Conservation (phyloP, 1,140 invertebrate species). For the Eubasilissa regina region DNA sequence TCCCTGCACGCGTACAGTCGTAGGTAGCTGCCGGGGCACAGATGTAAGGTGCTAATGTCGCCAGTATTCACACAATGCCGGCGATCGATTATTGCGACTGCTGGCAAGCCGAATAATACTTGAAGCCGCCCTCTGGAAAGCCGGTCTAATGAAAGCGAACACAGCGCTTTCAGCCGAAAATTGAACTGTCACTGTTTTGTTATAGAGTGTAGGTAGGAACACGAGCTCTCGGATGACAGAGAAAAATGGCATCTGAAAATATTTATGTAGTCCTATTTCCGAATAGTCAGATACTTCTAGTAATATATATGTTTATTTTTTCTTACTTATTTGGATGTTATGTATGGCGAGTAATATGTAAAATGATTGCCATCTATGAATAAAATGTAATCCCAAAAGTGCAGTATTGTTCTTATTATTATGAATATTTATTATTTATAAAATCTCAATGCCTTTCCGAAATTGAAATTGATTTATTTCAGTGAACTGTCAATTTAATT, state of each 20-base stretch:
- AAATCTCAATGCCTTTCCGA: too few species aligned
- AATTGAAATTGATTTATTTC: too few species aligned
- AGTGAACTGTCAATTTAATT: too few species aligned
- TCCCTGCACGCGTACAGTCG: too few species aligned
- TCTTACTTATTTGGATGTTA: background rate
- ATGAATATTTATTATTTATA: too few species aligned
- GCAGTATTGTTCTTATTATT: too few species aligned
- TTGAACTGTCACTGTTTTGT: background rate
- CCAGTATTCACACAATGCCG: slow-evolving; percentile 22
- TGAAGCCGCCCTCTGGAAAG: background rate
- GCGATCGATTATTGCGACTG: slow-evolving; percentile 26
- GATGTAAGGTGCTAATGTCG: slow-evolving; percentile 35
- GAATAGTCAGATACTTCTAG: background rate
- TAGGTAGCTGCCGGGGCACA: slow-evolving; percentile 16
- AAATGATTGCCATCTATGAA: background rate
- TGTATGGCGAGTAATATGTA: background rate
- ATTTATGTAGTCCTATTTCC: background rate
- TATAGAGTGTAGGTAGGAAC: background rate
- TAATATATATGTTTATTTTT: background rate
- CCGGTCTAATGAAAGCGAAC: slow-evolving; percentile 26
- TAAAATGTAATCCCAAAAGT: background rate
- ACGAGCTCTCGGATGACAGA: background rate
- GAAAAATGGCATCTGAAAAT: background rate
- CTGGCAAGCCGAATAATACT: slow-evolving; percentile 22
- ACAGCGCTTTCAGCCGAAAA: background rate